Evolutionary conservation across 2,113 vertebrate species (phyloP).

Genomic region (Phoenicopterus ruber): DNA sequence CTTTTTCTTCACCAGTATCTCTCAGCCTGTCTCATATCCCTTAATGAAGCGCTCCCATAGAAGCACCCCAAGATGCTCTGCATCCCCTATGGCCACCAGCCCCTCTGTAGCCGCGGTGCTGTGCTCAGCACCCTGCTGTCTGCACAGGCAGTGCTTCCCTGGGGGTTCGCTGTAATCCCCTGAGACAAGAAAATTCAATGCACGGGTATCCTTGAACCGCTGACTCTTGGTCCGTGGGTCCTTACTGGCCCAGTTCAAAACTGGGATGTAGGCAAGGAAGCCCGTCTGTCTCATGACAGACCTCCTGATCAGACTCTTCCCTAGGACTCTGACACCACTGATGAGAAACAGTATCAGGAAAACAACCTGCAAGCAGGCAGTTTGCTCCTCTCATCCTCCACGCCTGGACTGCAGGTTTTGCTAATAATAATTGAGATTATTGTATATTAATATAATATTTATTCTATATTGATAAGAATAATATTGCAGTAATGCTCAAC

Average conservation of each 20-base stretch:
- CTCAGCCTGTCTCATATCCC: neutral
- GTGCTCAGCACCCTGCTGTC: neutral
- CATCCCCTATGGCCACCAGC: accelerated
- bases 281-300: neutral
- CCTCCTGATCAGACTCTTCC: neutral
- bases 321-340: neutral
- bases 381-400: neutral
- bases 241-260: neutral
- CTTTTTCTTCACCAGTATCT: neutral
- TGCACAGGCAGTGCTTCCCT: neutral
- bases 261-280: neutral
- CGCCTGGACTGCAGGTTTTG: neutral
- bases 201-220: neutral
- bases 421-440: neutral
- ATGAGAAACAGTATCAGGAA: neutral
- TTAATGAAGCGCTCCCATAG: neutral
- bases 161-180: neutral
- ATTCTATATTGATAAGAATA: no score
- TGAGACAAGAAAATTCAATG: neutral
- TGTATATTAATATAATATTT: no score
- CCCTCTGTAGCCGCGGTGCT: neutral
- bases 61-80: neutral
- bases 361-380: neutral
- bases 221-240: accelerated
- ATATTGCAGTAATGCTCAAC: neutral